Conservation (phyloP, 2,888 invertebrate species). For the Clunio marinus region DNA sequence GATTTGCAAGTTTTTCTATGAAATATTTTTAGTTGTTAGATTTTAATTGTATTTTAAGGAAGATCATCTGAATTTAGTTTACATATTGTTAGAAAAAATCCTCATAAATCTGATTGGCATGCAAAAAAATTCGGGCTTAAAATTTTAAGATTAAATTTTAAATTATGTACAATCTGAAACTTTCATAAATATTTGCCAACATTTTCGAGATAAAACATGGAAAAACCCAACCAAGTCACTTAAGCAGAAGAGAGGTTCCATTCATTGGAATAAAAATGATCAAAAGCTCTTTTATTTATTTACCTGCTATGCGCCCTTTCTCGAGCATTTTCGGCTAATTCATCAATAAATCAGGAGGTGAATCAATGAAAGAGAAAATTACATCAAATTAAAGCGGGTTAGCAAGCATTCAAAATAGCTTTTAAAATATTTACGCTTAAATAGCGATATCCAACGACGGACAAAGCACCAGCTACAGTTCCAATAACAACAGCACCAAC, state of each 20-base stretch:
- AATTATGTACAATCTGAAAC: too few species aligned
- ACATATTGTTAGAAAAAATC: not conserved
- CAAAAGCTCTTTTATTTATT: not conserved
- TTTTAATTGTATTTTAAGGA: not conserved
- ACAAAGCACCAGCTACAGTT: constrained; percentile 66
- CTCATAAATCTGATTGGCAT: too few species aligned
- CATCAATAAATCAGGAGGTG: constrained; percentile 12
- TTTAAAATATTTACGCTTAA: constrained; percentile 59
- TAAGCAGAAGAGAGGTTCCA: too few species aligned
- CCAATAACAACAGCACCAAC: constrained; percentile 81
- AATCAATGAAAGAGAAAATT: constrained; percentile 1
- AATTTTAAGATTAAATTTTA: too few species aligned
- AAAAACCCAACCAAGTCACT: too few species aligned
- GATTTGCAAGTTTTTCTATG: too few species aligned
- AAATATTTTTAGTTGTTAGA: not conserved
- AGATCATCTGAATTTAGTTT: not conserved
- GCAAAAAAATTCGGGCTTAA: too few species aligned
- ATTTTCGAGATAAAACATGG: too few species aligned
- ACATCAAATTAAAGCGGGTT: constrained; percentile 25
- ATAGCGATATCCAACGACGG: constrained; percentile 74
- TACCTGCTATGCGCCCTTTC: constrained; percentile 34
- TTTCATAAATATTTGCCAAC: too few species aligned
- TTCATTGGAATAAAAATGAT: not conserved
- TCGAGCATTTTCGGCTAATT: constrained; percentile 34
- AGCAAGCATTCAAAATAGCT: not conserved